Conservation (phyloP, 53 echinoderm and acorn worm species). For the Echinarachnius parma region DNA sequence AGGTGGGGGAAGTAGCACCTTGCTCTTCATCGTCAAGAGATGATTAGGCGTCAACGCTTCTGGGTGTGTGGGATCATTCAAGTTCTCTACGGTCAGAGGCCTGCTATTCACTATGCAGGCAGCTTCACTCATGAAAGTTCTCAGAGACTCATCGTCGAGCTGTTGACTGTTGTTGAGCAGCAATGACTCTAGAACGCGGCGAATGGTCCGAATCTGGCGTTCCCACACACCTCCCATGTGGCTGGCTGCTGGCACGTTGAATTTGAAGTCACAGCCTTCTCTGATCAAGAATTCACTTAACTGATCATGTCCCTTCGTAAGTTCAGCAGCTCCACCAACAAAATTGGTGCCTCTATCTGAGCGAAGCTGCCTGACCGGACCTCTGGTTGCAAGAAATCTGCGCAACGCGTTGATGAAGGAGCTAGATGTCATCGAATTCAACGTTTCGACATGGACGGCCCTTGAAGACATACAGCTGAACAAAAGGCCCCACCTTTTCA, state of each 20-base stretch:
- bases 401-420: slow-evolving; percentile 60
- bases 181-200: slow-evolving; percentile 32
- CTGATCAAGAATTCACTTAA: slow-evolving; percentile 33
- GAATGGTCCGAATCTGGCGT: slow-evolving; percentile 40
- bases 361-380: slow-evolving; percentile 52
- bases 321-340: slow-evolving; percentile 45
- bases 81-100: slow-evolving; percentile 43
- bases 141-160: slow-evolving; percentile 41
- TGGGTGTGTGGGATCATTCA: slow-evolving; percentile 22
- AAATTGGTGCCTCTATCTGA: slow-evolving; percentile 66
- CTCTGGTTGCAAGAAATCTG: slow-evolving; percentile 49
- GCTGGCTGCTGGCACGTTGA: slow-evolving; percentile 48
- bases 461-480: slow-evolving; percentile 65
- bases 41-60: slow-evolving; percentile 58
- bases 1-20: slow-evolving; percentile 33
- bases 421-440: slow-evolving; percentile 42
- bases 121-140: slow-evolving; percentile 46
- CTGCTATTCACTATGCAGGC: slow-evolving; percentile 42
- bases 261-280: slow-evolving; percentile 38
- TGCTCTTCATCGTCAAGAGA: slow-evolving; percentile 42
- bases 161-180: slow-evolving; percentile 28
- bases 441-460: slow-evolving; percentile 63
- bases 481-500: slow-evolving; percentile 61
- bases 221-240: slow-evolving; percentile 54
- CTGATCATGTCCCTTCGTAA: slow-evolving; percentile 24